These are phyloP conservation scores for Asbolus verrucosus DNA, from an alignment of 1,140 invertebrate species.

Conservation along the genomic window DNA sequence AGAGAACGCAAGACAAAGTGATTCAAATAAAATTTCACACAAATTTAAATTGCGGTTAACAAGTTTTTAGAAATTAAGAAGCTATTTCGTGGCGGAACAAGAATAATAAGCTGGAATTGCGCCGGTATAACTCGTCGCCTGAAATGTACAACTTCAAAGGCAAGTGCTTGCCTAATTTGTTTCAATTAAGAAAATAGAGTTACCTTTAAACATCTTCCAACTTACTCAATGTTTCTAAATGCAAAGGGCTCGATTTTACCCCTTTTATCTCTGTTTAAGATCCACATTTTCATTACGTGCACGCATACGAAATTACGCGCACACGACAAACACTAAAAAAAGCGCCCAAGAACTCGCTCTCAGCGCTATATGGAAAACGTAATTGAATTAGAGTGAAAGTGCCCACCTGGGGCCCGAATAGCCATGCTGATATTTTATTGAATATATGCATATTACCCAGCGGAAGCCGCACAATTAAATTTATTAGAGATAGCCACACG, in stretches of 20 bases:
- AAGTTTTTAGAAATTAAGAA: slow-evolving; percentile 60
- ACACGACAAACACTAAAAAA: slow-evolving; percentile 2
- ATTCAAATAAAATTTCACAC: slow-evolving; percentile 54
- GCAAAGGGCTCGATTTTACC: slow-evolving; percentile 44
- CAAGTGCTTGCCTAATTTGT: slow-evolving; percentile 55
- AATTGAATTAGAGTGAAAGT: slow-evolving; percentile 11
- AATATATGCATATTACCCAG: slow-evolving; percentile 17
- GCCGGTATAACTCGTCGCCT: slow-evolving; percentile 46
- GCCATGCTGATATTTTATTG: neutral
- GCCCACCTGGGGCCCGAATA: slow-evolving; percentile 14
- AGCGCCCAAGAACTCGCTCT: neutral
- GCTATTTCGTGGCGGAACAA: slow-evolving; percentile 56
- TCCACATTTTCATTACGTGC: slow-evolving; percentile 25
- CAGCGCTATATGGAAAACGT: too few relatives aligned
- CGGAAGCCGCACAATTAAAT: slow-evolving; percentile 27
- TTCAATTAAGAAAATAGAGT: slow-evolving; percentile 60
- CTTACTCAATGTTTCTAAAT: slow-evolving; percentile 46
- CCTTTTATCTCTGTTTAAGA: slow-evolving; percentile 40
- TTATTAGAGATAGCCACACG: slow-evolving; percentile 27
- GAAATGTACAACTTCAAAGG: slow-evolving; percentile 56
- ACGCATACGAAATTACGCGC: slow-evolving; percentile 18
- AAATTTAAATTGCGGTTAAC: slow-evolving; percentile 60
- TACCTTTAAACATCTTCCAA: slow-evolving; percentile 52
- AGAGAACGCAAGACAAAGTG: slow-evolving; percentile 49
- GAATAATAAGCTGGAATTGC: slow-evolving; percentile 56